Evolutionary conservation across 2,888 invertebrate species (phyloP), one percentile per base, ranked within the genome.

Genomic region (Epistrophella euchroma): DNA sequence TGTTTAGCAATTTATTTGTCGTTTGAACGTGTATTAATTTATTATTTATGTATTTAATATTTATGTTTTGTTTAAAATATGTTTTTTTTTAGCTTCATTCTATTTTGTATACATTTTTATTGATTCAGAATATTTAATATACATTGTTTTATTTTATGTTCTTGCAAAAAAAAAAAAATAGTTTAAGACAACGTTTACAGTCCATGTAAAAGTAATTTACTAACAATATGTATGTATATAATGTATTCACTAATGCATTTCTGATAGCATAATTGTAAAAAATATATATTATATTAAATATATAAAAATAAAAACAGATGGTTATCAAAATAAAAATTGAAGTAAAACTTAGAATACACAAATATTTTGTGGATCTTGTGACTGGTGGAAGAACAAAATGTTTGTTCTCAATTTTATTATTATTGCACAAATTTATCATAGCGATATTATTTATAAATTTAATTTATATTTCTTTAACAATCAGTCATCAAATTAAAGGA

Each of bases 101-200:
- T 66, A 25, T 45, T 47, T 45, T 45, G 25, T 77, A 62, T 28
- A 80, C 43, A 43, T 76, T 64, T 32, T 47, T 37, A 50, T 13
- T 47, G 15, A 58, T 19, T 56, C 25, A 45, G 66, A 56, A 47
- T 73, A 70, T 62, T 62, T 43, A 68, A n/a, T 66, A 73, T 15
- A 25, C 0, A 17, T 71, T 45, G 19, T 58, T 55, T 60, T 19
- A 64, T 32, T 11, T 68, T 52, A 52, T 75, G 17, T 50, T 76
- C 11, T 89, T 88, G 88, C 89, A 90, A 90, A 89, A 89, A 90
- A 89, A 89, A 90, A 62, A 64, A 37, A 43, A 45, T 35, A 47
- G 43, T 50, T 68, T 55, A 68, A 75, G 35, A 75, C 60, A 70
- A 45, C 28, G 52, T 74, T 83, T 66, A 71, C 83, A 79, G 79